These are phyloP conservation scores for Gasterosteus aculeatus DNA, from an alignment of 2,113 vertebrate genomes.

Conservation along the genomic window DNA sequence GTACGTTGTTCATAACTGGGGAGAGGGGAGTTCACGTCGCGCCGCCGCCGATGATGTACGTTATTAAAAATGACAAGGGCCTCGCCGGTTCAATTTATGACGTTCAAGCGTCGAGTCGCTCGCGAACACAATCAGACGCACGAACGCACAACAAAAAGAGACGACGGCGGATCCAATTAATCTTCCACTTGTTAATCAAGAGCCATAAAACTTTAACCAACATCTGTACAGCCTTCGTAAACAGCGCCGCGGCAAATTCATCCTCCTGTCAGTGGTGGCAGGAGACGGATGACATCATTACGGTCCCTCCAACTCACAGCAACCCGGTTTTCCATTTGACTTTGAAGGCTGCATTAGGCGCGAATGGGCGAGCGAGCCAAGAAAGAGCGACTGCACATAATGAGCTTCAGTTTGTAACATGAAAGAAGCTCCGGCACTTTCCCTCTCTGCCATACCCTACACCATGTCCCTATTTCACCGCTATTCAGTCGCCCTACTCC, in stretches of 20 bases:
- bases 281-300: conserved; percentile 65
- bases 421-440: conserved; percentile 24
- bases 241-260: conserved; percentile 33
- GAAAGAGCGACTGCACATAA: conserved; percentile 5
- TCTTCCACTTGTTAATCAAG: conserved; percentile 52
- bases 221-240: conserved; percentile 57
- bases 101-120: conserved; percentile 38
- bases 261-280: conserved; percentile 50
- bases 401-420: conserved; percentile 31
- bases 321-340: conserved; percentile 58
- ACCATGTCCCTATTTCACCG: conserved; percentile 22
- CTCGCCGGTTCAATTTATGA: conserved; percentile 61
- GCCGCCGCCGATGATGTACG: conserved; percentile 25
- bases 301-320: conserved; percentile 32
- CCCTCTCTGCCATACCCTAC: conserved; percentile 7
- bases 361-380: neutral
- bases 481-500: conserved; percentile 30
- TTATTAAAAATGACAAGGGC: conserved; percentile 70
- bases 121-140: conserved; percentile 31
- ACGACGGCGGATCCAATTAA: conserved; percentile 35
- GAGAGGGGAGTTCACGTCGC: conserved; percentile 4
- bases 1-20: too few species aligned
- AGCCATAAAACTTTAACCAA: conserved; percentile 69
- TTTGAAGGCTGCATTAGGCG: conserved; percentile 57
- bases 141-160: conserved; percentile 5